phyloP scores from a whole-genome alignment of 1,140 invertebrate species.

The Ptiloglossa arizonensis region DNA sequence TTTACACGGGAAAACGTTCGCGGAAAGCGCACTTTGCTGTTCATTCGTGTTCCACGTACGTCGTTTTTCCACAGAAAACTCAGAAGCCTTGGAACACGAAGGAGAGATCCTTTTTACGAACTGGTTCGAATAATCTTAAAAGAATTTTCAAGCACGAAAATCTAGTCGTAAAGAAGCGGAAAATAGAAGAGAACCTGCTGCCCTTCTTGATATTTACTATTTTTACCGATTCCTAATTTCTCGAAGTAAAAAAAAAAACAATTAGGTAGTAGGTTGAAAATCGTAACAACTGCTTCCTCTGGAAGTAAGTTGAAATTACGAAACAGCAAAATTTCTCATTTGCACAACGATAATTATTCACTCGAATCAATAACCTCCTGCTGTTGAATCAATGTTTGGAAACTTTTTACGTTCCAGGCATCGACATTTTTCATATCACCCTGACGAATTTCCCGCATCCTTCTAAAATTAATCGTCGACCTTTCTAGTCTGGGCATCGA shows the following conservation, averaged over 20 bases:
- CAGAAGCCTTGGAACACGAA: not conserved
- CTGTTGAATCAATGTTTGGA: not conserved
- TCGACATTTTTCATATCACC: conserved; percentile 27
- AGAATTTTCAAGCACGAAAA: not conserved
- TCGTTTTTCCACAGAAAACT: not conserved
- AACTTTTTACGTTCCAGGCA: not conserved
- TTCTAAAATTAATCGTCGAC: conserved; percentile 10
- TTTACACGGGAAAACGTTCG: not conserved
- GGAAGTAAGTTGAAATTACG: too few relatives aligned
- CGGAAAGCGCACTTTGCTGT: not conserved
- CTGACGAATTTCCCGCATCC: too few relatives aligned
- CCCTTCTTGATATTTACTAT: not conserved
- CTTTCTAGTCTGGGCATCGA: conserved; percentile 11
- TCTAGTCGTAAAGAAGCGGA: not conserved
- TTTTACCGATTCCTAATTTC: not conserved
- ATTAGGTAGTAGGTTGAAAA: not conserved
- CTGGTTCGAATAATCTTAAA: not conserved
- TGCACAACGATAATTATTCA: too few relatives aligned
- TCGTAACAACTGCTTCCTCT: too few relatives aligned
- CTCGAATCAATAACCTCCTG: too few relatives aligned
- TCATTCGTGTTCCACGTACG: not conserved
- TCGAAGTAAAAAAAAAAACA: not conserved
- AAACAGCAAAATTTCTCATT: too few relatives aligned
- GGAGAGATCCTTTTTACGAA: not conserved
- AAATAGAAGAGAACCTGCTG: not conserved